Conservation (phyloP, 2,888 invertebrate species). For the Chromoteleia sp. region DNA sequence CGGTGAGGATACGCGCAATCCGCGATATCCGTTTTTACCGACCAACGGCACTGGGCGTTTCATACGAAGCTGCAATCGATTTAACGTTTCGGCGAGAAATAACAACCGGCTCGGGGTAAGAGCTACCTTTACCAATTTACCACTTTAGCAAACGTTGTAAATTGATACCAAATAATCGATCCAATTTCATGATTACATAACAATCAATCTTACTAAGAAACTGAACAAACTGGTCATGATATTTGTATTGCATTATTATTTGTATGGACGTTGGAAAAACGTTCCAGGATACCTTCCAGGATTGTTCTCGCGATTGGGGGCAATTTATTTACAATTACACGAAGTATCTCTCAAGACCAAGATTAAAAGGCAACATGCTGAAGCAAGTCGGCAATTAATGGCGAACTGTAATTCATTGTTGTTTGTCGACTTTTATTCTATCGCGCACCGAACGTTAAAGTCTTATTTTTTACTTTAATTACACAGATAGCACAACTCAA, state of each 20-base stretch:
- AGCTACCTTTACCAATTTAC: conserved; percentile 50
- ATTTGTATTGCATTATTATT: too few species aligned
- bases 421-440: conserved; percentile 29
- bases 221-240: too few species aligned
- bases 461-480: conserved; percentile 53
- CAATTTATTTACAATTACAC: conserved; percentile 1
- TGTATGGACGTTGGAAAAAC: too few species aligned
- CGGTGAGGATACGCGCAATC: conserved; percentile 20
- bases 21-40: conserved; percentile 53
- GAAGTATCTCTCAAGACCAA: neutral
- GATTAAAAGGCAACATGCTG: conserved; percentile 38
- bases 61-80: conserved; percentile 55
- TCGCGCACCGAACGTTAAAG: conserved; percentile 22
- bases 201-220: conserved; percentile 13
- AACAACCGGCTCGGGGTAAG: conserved; percentile 63
- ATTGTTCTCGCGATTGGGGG: too few species aligned
- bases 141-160: conserved; percentile 47
- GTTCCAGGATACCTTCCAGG: too few species aligned
- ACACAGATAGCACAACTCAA: conserved; percentile 52
- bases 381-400: conserved; percentile 33
- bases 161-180: conserved; percentile 18
- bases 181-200: conserved; percentile 14
- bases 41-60: conserved; percentile 44
- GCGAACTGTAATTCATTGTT: conserved; percentile 35
- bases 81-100: conserved; percentile 34